A percentile compares a stretch with the other conserved stretches of the same genome.
Evolutionary conservation across 2,113 vertebrate species (phyloP).

Genomic region (Aegotheles bennettii): DNA sequence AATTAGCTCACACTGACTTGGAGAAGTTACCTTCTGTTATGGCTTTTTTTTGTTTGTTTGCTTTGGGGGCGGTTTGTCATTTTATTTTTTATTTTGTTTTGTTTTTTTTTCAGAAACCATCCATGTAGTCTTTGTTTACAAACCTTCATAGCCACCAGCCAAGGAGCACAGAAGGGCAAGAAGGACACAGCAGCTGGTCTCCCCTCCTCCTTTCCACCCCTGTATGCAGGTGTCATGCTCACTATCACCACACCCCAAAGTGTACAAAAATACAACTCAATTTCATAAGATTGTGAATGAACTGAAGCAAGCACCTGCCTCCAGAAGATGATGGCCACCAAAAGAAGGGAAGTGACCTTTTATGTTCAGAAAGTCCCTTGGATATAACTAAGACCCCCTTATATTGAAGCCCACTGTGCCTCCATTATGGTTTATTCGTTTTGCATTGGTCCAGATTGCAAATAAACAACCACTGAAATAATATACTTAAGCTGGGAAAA

Average conservation of each 20-base stretch:
- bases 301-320: neutral
- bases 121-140: neutral
- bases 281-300: neutral
- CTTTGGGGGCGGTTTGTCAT: neutral
- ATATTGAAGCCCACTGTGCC: neutral
- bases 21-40: neutral
- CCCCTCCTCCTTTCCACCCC: neutral
- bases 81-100: neutral
- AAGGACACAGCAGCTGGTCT: neutral
- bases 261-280: neutral
- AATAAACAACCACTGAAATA: neutral
- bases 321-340: neutral
- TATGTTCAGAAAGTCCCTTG: neutral
- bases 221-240: neutral
- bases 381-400: neutral
- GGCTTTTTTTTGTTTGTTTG: neutral
- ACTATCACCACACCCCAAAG: fast-evolving
- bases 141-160: neutral
- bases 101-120: neutral
- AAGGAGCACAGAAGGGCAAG: neutral
- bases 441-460: neutral
- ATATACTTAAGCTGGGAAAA: neutral
- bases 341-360: neutral
- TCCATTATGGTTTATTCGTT: neutral
- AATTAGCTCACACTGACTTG: neutral